Conservation (phyloP, 2,797 vertebrate species). For the Sebastes oblongus region DNA sequence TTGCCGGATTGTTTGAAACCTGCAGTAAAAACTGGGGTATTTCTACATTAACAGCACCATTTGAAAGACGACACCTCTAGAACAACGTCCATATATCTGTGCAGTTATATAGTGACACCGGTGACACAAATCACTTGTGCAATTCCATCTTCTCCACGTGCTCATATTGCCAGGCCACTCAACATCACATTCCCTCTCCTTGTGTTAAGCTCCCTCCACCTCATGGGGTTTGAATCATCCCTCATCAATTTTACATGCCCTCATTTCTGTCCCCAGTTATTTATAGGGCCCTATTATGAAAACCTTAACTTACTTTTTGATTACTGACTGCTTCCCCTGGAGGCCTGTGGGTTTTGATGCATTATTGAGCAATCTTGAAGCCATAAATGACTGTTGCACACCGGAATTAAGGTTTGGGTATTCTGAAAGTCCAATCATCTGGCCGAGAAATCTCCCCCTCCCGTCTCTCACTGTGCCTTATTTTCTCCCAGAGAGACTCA, state of each 20-base stretch:
- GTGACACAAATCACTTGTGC: slow-evolving; percentile 42
- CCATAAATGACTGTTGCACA: slow-evolving; percentile 72
- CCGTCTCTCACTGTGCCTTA: not conserved
- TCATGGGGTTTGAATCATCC: slow-evolving; percentile 76
- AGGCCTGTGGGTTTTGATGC: slow-evolving; percentile 74
- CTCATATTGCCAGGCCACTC: slow-evolving; percentile 41
- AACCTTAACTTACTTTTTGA: slow-evolving; percentile 83
- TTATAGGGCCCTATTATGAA: slow-evolving; percentile 83
- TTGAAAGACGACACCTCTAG: slow-evolving; percentile 5
- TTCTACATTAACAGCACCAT: slow-evolving; percentile 9
- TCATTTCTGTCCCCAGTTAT: slow-evolving; percentile 81
- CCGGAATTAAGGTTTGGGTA: slow-evolving; percentile 49
- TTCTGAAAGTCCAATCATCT: slow-evolving; percentile 55
- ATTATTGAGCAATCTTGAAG: slow-evolving; percentile 79
- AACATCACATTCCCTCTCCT: slow-evolving; percentile 46
- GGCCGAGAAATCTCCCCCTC: slow-evolving; percentile 4
- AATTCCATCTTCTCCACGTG: slow-evolving; percentile 26
- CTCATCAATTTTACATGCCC: slow-evolving; percentile 81
- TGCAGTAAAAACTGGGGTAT: not conserved
- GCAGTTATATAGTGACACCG: slow-evolving; percentile 5
- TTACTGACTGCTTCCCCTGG: slow-evolving; percentile 72
- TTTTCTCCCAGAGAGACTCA: slow-evolving; percentile 33
- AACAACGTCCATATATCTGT: slow-evolving; percentile 15
- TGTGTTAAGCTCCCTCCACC: slow-evolving; percentile 46
- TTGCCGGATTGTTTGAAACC: slow-evolving; percentile 12